Evolutionary conservation across 2,797 vertebrate genomes (phyloP).

Genomic region (Muscicapa striata): DNA sequence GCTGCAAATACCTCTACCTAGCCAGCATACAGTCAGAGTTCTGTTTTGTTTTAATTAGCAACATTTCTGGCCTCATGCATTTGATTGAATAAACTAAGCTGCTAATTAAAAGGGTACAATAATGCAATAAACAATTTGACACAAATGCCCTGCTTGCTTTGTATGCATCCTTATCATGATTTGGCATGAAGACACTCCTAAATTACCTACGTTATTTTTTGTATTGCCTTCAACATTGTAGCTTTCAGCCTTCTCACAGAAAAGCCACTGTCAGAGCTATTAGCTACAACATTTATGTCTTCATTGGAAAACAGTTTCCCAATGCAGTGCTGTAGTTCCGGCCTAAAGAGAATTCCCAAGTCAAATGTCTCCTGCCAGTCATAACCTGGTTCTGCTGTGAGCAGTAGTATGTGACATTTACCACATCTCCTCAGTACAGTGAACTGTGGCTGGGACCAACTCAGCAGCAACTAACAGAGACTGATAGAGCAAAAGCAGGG

Average conservation of each 20-base stretch:
- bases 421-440: neutral
- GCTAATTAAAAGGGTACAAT: slow-evolving; percentile 61
- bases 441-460: neutral
- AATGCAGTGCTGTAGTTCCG: neutral
- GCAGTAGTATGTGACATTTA: neutral
- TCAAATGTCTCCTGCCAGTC: neutral
- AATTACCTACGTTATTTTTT: slow-evolving; percentile 45
- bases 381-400: neutral
- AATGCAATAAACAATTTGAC: slow-evolving; percentile 30
- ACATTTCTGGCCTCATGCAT: slow-evolving; percentile 10
- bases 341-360: neutral
- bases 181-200: slow-evolving; percentile 34
- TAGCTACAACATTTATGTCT: neutral
- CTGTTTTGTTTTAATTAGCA: slow-evolving; percentile 55
- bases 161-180: neutral
- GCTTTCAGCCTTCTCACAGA: neutral
- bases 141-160: slow-evolving; percentile 30
- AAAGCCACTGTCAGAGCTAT: neutral
- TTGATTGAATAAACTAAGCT: slow-evolving; percentile 45
- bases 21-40: neutral
- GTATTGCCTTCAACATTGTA: neutral
- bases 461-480: neutral
- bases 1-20: slow-evolving; percentile 23
- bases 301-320: neutral
- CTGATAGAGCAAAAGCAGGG: neutral